Percentiles rank a stretch among this genome's conserved stretches.
These are phyloP conservation scores for Nemotelus pantherinus DNA, from an alignment of 2,888 invertebrate species.

Conservation along the genomic window DNA sequence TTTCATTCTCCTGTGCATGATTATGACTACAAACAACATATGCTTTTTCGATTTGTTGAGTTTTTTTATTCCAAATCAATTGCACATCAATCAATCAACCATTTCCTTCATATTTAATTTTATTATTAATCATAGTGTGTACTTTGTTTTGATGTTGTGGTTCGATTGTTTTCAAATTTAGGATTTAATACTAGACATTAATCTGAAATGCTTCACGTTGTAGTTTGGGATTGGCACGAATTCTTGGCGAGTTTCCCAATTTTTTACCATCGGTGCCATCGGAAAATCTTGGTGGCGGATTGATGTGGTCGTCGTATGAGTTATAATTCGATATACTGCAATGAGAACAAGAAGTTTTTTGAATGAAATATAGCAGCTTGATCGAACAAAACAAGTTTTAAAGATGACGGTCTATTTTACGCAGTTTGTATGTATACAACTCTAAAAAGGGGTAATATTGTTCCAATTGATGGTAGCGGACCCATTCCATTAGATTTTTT, in stretches of 20 bases:
- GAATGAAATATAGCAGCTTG: too few relatives aligned
- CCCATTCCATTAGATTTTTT: too few relatives aligned
- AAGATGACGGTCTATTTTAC: too few relatives aligned
- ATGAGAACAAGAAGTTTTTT: constrained; percentile 42
- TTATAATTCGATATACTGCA: constrained; percentile 81
- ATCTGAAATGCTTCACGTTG: constrained; percentile 81
- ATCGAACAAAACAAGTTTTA: too few relatives aligned
- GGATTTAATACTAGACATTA: constrained; percentile 70
- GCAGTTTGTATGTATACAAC: too few relatives aligned
- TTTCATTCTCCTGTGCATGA: neutral
- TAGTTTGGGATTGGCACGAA: constrained; percentile 68
- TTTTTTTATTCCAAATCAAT: neutral
- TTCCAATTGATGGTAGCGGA: too few relatives aligned
- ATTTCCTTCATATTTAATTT: constrained; percentile 42
- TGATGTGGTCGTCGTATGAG: constrained; percentile 84
- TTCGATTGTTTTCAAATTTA: neutral
- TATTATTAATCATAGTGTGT: constrained; percentile 12
- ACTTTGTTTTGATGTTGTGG: neutral
- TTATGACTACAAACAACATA: constrained; percentile 13
- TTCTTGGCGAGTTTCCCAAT: constrained; percentile 64
- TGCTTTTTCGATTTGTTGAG: too few relatives aligned
- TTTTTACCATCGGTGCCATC: constrained; percentile 67
- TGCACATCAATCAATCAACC: constrained; percentile 9
- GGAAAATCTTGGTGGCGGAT: constrained; percentile 88
- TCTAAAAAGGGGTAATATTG: too few relatives aligned